Base-by-base conservation (phyloP, 1,140 invertebrate species). In the Nephila pilipes region DNA sequence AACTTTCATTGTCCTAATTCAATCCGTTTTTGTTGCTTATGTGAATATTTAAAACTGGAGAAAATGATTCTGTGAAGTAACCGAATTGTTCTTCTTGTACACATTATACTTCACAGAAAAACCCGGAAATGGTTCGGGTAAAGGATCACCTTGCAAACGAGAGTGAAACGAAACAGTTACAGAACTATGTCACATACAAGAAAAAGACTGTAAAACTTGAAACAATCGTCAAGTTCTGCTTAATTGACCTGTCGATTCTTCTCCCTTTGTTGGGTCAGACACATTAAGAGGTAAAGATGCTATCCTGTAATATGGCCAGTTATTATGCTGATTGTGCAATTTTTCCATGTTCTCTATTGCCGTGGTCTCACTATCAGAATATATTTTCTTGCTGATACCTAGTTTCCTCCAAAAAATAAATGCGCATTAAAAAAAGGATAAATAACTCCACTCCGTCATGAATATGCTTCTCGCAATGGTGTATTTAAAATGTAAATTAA, bases 161-260 rank as follows among this genome's bases (percentile, higher is more conserved):
- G 6, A 75, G 69, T 18, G 69, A 75, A 75, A 32, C 29, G 69
- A 75, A 75, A 32, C 69, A 75, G 12, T 75, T 75, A 75, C 69
- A 36, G 69, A 75, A 75, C 69, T 75, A 75, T 75, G 69, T 75
- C 69, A 75, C 32, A 75, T 16, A 75, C 69, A 18, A 25, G 16
- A 75, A 75, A 20, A 75, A 75, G 69, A 75, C 29, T 18, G 69
- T 36, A 36, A 29, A 29, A 75, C 69, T 6, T 6, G 69, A 75
- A 36, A 75, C 69, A 75, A 75, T 75, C 69, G 69, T 75, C 69
- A 75, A 75, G 29, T 75, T 75, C 18, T 8, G 29, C 69, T 75
- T 75, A 75, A 75, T 75, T 75, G 69, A 36, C 69, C 69, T 18
- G 69, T 36, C 69, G 69, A 75, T 75, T 75, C 69, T 75, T 75